Conservation (phyloP, 2,888 invertebrate genomes). For the Latrodectus elegans region DNA sequence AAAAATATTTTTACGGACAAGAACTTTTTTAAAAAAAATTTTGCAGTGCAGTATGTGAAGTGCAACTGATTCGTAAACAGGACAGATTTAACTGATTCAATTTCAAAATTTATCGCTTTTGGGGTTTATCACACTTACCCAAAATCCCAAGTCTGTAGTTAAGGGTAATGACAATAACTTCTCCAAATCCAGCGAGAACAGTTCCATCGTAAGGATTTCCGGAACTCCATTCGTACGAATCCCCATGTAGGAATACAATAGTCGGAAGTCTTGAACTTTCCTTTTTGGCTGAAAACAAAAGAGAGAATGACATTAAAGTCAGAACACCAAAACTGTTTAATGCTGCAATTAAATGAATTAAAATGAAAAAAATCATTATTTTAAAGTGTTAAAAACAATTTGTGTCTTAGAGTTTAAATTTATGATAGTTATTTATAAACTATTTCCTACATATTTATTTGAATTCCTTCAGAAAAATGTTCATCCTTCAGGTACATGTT, state of each 20-base stretch:
- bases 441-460: too few relatives aligned
- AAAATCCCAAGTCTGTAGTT: constrained; percentile 96
- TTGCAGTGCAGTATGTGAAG: background rate
- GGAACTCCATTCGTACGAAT: constrained; percentile 92
- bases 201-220: constrained; percentile 91
- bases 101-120: constrained; percentile 14
- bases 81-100: background rate
- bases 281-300: constrained; percentile 43
- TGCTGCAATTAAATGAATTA: too few relatives aligned
- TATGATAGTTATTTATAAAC: too few relatives aligned
- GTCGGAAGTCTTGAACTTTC: constrained; percentile 79
- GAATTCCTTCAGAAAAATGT: too few relatives aligned
- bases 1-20: too few relatives aligned
- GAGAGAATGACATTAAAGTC: too few relatives aligned
- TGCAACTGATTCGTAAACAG: background rate
- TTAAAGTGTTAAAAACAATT: too few relatives aligned
- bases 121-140: constrained; percentile 74
- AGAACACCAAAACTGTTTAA: too few relatives aligned
- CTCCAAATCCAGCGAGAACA: constrained; percentile 85
- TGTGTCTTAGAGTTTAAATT: too few relatives aligned
- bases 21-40: background rate
- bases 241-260: constrained; percentile 94
- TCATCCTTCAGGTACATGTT: too few relatives aligned
- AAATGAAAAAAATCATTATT: too few relatives aligned
- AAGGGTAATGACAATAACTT: constrained; percentile 94